Evolutionary conservation across 2,797 vertebrate species (phyloP), one percentile per base, ranked within the genome.

Genomic region (Tenualosa ilisha): DNA sequence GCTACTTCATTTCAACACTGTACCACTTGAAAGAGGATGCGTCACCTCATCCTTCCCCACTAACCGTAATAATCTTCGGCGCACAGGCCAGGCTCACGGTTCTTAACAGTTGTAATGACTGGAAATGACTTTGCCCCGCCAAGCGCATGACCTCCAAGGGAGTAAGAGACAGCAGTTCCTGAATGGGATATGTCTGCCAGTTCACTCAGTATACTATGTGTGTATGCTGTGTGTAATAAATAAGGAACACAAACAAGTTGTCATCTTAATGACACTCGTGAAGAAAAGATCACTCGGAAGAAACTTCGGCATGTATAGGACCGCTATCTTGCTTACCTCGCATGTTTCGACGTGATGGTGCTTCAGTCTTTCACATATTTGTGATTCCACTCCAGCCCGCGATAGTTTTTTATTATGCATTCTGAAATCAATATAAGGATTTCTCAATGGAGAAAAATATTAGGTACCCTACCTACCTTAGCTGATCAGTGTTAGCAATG

Each of bases 151-250:
- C 91, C 65, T 96, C 96, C 93, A 96, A 75, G 2, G 94, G 50
- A 0, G 95, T 95, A 86, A 95, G 94, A 85, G 93, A 91, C 82
- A 97, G 91, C 50, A 97, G 94, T 53, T 96, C 94, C 96, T 97
- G 91, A 84, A 90, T 49, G 84, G 85, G 84, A 79, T 7, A 79
- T 37, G 12, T 37, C 13, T 72, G 37, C 9, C 2, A 20, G 13
- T 43, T 75, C 50, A 24, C 50, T 12, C 50, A 51, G 5, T 12
- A 51, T 51, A 12, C n/a, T 63, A 22, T 15, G 17, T 68, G 89
- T 82, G 81, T 79, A 79, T 5, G 8, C 68, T 11, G 40, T 6
- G 56, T 20, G 4, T 49, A 49, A 17, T 12, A 5, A 13, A 17
- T 12, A 15, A 13, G 43, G 22, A 11, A 40, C 43, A 43, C 15